Conservation (phyloP, 2,888 invertebrate genomes). For the Bruchidius siliquastri region DNA sequence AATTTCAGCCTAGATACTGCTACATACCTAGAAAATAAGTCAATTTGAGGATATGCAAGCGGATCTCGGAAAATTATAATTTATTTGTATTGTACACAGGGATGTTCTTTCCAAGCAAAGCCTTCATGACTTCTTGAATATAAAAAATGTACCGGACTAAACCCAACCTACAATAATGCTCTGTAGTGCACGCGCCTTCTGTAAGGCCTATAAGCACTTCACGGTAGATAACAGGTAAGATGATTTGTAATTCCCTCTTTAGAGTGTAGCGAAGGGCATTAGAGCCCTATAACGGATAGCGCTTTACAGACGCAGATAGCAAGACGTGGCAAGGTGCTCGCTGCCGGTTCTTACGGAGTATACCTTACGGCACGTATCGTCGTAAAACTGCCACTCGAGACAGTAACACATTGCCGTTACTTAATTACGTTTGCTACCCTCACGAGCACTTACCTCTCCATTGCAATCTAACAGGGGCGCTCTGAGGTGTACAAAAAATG, state of each 20-base stretch:
- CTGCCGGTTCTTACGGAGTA: background rate
- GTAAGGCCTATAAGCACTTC: background rate
- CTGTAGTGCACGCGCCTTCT: background rate
- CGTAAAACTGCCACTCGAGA: background rate
- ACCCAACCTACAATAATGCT: too few species aligned
- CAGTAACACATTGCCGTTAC: background rate
- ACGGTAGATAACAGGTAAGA: background rate
- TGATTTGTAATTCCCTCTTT: background rate
- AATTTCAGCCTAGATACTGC: too few species aligned
- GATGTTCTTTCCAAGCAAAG: too few species aligned
- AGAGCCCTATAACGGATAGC: background rate
- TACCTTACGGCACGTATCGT: background rate
- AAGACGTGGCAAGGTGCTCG: background rate
- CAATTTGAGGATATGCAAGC: too few species aligned
- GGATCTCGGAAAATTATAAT: too few species aligned
- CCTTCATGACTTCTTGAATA: too few species aligned
- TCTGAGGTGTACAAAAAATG: background rate
- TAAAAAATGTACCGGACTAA: too few species aligned
- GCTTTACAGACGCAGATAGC: background rate
- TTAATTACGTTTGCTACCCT: background rate
- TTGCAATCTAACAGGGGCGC: background rate
- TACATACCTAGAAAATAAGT: too few species aligned
- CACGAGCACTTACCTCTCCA: background rate
- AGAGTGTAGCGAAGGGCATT: background rate
- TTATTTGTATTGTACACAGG: too few species aligned